Evolutionary conservation across 1,140 invertebrate species (phyloP), one percentile per base, ranked within the genome.

Genomic region (Andricus grossulariae): DNA sequence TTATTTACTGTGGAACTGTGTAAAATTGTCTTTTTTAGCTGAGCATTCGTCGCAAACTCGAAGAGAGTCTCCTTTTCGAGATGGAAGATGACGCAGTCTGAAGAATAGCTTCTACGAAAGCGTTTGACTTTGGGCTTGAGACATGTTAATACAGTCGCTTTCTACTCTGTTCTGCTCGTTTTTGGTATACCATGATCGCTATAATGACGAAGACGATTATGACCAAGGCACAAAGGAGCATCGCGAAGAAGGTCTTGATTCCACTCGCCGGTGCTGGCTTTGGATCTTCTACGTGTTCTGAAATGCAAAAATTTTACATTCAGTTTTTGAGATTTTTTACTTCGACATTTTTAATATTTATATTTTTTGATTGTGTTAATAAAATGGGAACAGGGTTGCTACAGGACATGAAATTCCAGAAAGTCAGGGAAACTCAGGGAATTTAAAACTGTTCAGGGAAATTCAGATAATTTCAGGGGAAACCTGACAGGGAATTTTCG

Each of bases 101-200:
- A 66, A 15, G 13, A 66, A 55, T 55, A 19, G 54, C 18, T 55
- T 55, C 54, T 55, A 12, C 19, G n/a, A 19, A 6, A 13, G 39
- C 25, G 8, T 32, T 66, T 32, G 0, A 66, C 25, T 66, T 13
- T 39, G 25, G 32, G 7, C 5, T 66, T 66, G 32, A 66, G 25
- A 66, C 45, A 50, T 16, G 18, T 83, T 87, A 99, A 88, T 99
- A 99, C 85, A 99, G 96, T 83, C 97, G 93, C 91, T 98, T 99
- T 86, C 96, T 93, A 81, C 95, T 95, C 81, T 97, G 95, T 87
- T 98, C 96, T 87, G 97, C 95, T 77, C 96, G 94, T 88, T 98
- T 98, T 87, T 98, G 96, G 88, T 98, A 98, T 85, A 97, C 95
- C 92, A 98, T 96, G 74, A 98, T 96, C 51, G 95, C 97, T 71